Base-by-base conservation (phyloP, 1,140 invertebrate genomes). In the Pristionchus pacificus region DNA sequence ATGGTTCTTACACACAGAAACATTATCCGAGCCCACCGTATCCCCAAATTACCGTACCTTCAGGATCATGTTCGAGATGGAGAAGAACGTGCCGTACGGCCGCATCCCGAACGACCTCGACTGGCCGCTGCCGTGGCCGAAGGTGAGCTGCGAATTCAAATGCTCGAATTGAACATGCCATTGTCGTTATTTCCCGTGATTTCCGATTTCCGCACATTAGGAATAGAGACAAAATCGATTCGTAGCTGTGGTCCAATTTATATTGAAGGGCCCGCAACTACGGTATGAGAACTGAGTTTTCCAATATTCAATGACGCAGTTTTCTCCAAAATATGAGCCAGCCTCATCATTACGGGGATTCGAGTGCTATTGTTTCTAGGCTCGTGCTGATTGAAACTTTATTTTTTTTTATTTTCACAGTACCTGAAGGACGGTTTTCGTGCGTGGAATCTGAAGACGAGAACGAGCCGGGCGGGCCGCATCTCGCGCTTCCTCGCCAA, bases 51-150 rank as follows among this genome's bases (percentile, higher is more conserved):
- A 74, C 19, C 24, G 61, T 33, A n/a, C 71, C 55, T 73, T 73
- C 70, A 74, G 68, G 71, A 73, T 61, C 3, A 73, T 73, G 67
- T 64, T 30, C 61, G 55, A 49, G 60, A 31, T 65, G 27, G 71
- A 72, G 68, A 59, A 58, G 27, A 71, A 72, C 28, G 66, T 72
- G 19, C 71, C 71, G 1, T 13, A 69, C 15, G 71, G 71, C 14
- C 65, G 71, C 14, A 68, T 72, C 25, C 71, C 66, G 27, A 73
- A 73, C 38, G 28, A 29, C 3, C 70, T 73, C 71, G 71, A 73
- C 28, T 73, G 71, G 71, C 70, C 70, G 2, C 58, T 73, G 6
- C 29, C 70, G 15, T 60, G 70, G 55, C 71, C 71, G 25, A 66
- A 66, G 38, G 60, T 60, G 3, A 30, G 24, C 29, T 27, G 24